phyloP scores from a whole-genome alignment of 2,113 vertebrate species.

The Euleptes europaea region DNA sequence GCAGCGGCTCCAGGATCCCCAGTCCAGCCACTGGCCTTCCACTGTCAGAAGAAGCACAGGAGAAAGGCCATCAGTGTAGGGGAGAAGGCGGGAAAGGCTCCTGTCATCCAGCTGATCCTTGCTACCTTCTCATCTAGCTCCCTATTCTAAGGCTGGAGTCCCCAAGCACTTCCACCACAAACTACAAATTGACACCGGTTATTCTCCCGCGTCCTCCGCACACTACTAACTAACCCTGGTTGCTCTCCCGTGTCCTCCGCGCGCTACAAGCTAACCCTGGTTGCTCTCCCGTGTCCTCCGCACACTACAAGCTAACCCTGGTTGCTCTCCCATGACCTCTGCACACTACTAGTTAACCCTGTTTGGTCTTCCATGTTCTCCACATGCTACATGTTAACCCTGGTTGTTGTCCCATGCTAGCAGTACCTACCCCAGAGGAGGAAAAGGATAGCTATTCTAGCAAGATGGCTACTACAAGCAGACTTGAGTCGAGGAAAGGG shows the following conservation, averaged over 20 bases:
- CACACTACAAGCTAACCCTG: background rate
- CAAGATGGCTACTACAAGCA: background rate
- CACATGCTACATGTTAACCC: too few species aligned
- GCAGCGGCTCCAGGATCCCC: conserved; percentile 92
- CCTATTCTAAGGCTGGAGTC: background rate
- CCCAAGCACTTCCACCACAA: too few species aligned
- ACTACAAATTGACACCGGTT: background rate
- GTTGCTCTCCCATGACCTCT: background rate
- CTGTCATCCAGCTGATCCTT: too few species aligned
- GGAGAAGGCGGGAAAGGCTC: too few species aligned
- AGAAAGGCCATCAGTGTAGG: conserved; percentile 33
- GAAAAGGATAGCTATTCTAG: background rate
- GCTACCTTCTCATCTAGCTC: background rate
- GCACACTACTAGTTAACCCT: too few species aligned
- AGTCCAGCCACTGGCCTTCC: conserved; percentile 97
- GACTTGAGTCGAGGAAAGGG: background rate
- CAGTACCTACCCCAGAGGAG: background rate
- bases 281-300: background rate
- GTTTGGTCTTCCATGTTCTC: background rate
- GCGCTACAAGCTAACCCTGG: too few species aligned
- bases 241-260: background rate
- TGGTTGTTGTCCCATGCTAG: background rate
- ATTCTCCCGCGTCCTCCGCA: background rate
- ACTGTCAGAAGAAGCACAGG: conserved; percentile 78
- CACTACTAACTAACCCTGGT: background rate